Percentiles rank a stretch among this genome's conserved stretches.
Evolutionary conservation across 2,888 invertebrate genomes (phyloP).

Genomic region (Gerris lacustris): DNA sequence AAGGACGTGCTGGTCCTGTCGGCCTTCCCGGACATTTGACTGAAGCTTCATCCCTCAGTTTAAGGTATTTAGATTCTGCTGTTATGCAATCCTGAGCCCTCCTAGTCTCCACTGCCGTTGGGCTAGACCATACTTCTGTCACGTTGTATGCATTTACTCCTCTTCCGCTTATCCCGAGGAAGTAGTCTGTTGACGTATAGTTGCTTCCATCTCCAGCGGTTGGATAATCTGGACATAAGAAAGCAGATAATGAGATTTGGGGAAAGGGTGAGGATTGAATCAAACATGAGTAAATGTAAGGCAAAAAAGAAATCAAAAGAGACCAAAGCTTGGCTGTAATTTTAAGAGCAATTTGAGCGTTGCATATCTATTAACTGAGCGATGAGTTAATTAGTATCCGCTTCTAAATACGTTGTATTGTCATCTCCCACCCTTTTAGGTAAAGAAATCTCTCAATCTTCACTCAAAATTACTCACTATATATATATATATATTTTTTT

Average conservation of each 20-base stretch:
- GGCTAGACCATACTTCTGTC: constrained; percentile 10
- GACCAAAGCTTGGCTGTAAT: no score
- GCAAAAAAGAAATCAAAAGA: no score
- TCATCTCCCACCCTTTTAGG: no score
- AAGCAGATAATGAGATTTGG: not conserved
- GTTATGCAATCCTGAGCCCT: not conserved
- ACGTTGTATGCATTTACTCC: constrained; percentile 11
- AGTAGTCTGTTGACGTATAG: constrained; percentile 14
- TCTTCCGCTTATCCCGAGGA: constrained; percentile 11
- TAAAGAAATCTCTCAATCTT: no score
- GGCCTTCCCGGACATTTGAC: not conserved
- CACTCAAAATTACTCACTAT: no score
- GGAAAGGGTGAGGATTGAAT: no score
- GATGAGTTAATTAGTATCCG: no score
- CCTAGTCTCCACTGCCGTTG: constrained; percentile 12
- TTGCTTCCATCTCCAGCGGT: not conserved
- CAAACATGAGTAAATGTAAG: no score
- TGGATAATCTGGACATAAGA: not conserved
- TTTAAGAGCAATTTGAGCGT: no score
- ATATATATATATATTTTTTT: no score
- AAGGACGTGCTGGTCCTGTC: constrained; percentile 8
- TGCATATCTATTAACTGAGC: no score
- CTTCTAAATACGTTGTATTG: no score
- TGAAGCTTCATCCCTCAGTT: constrained; percentile 6
- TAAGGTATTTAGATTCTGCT: not conserved